Percentiles rank a stretch among this genome's conserved stretches.
Conservation (phyloP, 2,113 vertebrate genomes). For the Scytalopus superciliaris region DNA sequence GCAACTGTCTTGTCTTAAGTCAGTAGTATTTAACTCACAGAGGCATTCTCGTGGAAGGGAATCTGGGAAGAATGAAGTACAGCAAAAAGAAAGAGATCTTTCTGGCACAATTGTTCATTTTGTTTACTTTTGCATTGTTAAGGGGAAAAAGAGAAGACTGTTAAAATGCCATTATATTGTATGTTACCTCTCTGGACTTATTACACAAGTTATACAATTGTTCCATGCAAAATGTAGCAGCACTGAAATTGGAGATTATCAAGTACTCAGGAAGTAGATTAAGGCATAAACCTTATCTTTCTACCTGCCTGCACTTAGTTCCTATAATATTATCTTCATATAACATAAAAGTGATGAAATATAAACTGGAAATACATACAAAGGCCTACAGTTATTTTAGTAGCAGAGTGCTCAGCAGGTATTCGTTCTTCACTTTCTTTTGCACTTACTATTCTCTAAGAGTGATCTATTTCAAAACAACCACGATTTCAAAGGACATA, state of each 20-base stretch:
- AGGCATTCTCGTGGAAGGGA: conserved; percentile 24
- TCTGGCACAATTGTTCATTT: conserved; percentile 28
- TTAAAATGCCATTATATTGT: conserved; percentile 51
- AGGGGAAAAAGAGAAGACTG: conserved; percentile 16
- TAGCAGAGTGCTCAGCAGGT: neutral
- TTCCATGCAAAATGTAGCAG: neutral
- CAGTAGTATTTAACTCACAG: neutral
- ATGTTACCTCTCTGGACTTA: neutral
- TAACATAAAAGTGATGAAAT: conserved; percentile 45
- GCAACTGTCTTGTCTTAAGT: neutral
- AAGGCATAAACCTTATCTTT: conserved; percentile 47
- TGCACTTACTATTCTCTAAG: neutral
- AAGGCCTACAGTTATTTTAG: neutral
- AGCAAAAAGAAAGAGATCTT: conserved; percentile 53
- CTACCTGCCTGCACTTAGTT: conserved; percentile 40
- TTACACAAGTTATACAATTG: neutral
- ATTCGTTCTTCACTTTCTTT: neutral
- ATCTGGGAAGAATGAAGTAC: conserved; percentile 45
- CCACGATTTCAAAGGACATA: neutral
- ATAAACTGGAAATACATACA: conserved; percentile 49
- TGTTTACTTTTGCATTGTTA: conserved; percentile 63
- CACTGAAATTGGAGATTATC: conserved; percentile 31
- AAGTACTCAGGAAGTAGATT: conserved; percentile 54
- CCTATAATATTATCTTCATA: conserved; percentile 43
- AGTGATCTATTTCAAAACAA: neutral